Evolutionary conservation across 2,797 vertebrate species (phyloP), one percentile per base, ranked within the genome.

Genomic region (Anguilla obscura): DNA sequence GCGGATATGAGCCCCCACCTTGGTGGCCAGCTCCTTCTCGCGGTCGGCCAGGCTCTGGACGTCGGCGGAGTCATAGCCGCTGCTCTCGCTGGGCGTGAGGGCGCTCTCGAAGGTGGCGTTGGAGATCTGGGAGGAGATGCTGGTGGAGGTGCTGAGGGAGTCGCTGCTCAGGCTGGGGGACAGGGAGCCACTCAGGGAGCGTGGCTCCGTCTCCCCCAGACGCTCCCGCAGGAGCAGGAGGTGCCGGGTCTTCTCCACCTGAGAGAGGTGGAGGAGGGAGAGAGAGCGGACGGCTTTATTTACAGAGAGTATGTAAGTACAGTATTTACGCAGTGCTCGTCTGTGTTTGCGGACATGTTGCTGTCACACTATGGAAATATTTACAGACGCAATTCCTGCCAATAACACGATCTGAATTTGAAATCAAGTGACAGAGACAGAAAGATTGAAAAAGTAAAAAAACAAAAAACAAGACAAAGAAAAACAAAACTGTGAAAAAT

Each of bases 41-140:
- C 98, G 95, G 87, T 99, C 99, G 91, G 98, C 98, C 91, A 99
- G 96, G 94, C 98, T 99, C 94, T 99, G 98, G 0, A 99, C 97
- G 92, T 99, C 98, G 0, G 98, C 92, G 0, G 98, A 99, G 95
- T 99, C 98, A 0, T 99, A 99, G 90, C 99, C 98, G 1, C 98
- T 99, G 97, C 98, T 99, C 94, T 99, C 98, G 0, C 99, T 99
- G 90, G 98, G 98, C 0, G 98, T 99, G 95, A 99, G 94, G 84
- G 97, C 98, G 16, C 98, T 99, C 94, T 99, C 98, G 0, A 98
- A 98, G 9, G 98, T 99, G 63, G 98, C 97, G 92, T 95, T 98
- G 0, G 99, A 99, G 90, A 99, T 99, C 93, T 99, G 98, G 0
- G 98, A 99, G 93, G 99, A 99, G 92, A 99, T 99, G 95, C 98